Conservation (phyloP, 2,113 vertebrate species). For the Ellobius talpinus region DNA sequence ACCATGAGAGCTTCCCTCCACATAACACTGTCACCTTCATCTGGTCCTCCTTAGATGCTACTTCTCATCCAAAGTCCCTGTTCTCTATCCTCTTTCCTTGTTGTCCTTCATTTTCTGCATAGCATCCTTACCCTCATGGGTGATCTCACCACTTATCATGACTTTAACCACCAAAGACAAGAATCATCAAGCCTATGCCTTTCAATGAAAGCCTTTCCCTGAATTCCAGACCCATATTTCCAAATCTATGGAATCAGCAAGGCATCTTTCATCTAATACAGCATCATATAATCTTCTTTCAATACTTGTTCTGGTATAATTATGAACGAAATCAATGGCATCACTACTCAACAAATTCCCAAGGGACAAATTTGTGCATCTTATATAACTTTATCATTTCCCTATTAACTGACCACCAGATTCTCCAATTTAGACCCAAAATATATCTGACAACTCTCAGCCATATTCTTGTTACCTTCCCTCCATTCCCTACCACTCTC, state of each 20-base stretch:
- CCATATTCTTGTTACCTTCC: too few species aligned
- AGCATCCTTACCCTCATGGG: too few species aligned
- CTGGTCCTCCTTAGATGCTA: neutral
- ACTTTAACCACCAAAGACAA: neutral
- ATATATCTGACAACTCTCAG: neutral
- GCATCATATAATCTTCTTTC: neutral
- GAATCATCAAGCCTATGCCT: neutral
- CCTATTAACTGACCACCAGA: neutral
- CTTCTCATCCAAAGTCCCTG: too few species aligned
- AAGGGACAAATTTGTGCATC: conserved; percentile 10
- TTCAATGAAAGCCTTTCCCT: neutral
- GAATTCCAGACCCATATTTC: neutral
- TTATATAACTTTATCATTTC: neutral
- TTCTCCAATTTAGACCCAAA: neutral
- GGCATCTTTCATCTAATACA: neutral
- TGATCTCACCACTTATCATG: neutral
- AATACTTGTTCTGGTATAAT: neutral
- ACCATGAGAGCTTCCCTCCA: neutral
- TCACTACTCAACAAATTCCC: neutral
- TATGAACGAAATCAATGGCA: neutral
- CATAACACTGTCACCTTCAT: neutral
- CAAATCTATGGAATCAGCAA: neutral
- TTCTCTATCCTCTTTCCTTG: neutral
- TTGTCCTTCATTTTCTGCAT: neutral
- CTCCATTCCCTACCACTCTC: neutral